Evolutionary conservation across 2,888 invertebrate genomes (phyloP), one percentile per base, ranked within the genome.

Genomic region (Bruchidius siliquastri): DNA sequence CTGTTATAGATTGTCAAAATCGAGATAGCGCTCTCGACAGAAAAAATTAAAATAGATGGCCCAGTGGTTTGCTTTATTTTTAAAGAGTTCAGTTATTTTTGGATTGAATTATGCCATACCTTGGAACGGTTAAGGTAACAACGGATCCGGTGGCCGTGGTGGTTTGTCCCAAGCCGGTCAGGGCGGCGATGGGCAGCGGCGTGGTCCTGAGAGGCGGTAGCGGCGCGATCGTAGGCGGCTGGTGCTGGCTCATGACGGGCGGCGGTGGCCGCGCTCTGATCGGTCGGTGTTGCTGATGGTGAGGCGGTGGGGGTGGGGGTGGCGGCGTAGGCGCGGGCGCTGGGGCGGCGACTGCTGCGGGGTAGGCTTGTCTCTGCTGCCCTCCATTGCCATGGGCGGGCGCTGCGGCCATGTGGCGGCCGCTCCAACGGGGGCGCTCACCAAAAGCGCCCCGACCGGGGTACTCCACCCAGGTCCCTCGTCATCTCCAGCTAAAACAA

Each of bases 391-490:
- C 86, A 88, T 87, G 90, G 91, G 90, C 87, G 88, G 87, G 87
- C 89, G 87, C 90, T 90, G 88, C 88, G 92, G 91, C 90, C 91
- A 89, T 87, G 90, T 89, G 89, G 91, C 80, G 76, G 80, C 80
- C 90, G 90, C 91, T 91, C 92, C 92, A 91, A 92, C 92, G 92
- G 88, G 88, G 88, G 71, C 66, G 85, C 87, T 87, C 49, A 49
- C 49, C 49, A 49, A 49, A 49, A 88, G 85, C 88, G 88, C 86
- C 78, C 77, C 84, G 76, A 87, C 90, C 91, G 91, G 90, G 90
- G 49, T 49, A 49, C 90, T 90, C 90, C 91, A 86, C 90, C 91
- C 87, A 88, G 87, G 87, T 88, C 88, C 89, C 87, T 82, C 82
- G 82, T 89, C 90, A 92, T 92, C 90, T 91, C 91, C 91, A 87